Percentiles rank a stretch among this genome's conserved stretches.
phyloP scores from a whole-genome alignment of 2,113 vertebrate genomes.

The Rhea americana region DNA sequence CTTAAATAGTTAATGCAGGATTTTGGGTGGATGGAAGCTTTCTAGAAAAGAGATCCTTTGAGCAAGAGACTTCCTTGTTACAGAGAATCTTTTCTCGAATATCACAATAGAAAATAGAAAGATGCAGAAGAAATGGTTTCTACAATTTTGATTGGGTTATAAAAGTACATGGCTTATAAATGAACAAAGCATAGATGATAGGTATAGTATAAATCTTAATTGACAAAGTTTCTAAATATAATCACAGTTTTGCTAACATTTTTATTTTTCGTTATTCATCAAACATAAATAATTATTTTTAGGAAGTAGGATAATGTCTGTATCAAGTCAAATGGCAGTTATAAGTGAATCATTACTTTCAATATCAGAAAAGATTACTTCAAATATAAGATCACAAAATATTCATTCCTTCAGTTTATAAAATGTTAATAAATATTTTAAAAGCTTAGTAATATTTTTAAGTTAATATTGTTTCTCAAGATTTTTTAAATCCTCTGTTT shows the following conservation, averaged over 20 bases:
- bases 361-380: background rate
- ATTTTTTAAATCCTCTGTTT: background rate
- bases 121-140: background rate
- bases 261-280: background rate
- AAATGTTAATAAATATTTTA: background rate
- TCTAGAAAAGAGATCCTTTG: background rate
- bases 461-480: background rate
- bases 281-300: background rate
- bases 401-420: background rate
- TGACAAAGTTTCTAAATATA: background rate
- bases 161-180: background rate
- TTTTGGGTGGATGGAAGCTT: background rate
- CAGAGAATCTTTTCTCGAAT: background rate
- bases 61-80: background rate
- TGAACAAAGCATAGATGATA: background rate
- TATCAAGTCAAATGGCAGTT: background rate
- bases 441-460: background rate
- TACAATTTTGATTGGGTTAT: background rate
- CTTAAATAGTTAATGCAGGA: background rate
- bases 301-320: background rate
- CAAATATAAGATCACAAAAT: background rate
- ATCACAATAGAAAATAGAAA: background rate
- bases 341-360: background rate
- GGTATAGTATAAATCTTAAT: background rate
- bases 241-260: background rate